phyloP scores from a whole-genome alignment of 2,888 invertebrate species.

The Brachyptera risi region DNA sequence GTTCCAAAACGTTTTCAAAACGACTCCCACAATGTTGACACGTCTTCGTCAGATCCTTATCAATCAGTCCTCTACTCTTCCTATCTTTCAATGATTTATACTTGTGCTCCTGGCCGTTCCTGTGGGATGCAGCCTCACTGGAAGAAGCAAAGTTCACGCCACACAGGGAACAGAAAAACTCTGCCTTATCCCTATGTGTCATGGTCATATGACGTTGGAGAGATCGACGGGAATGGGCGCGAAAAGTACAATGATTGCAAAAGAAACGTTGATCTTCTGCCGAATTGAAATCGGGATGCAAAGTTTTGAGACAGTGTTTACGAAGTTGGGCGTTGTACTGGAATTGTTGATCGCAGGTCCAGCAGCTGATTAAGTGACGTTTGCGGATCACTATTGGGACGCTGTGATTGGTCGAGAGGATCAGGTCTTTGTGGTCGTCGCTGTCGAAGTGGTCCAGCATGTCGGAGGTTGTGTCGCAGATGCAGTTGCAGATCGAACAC shows the following conservation, averaged over 20 bases:
- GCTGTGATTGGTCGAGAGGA: constrained; percentile 71
- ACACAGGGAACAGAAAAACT: constrained; percentile 66
- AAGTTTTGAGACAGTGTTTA: constrained; percentile 52
- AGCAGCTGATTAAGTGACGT: constrained; percentile 59
- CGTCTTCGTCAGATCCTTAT: constrained; percentile 48
- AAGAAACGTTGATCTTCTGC: constrained; percentile 41
- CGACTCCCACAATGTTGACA: constrained; percentile 58
- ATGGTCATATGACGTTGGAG: constrained; percentile 61
- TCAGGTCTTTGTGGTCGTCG: constrained; percentile 65
- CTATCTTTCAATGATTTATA: constrained; percentile 44
- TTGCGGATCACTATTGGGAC: constrained; percentile 75
- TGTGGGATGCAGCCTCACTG: constrained; percentile 60
- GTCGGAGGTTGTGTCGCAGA: constrained; percentile 56
- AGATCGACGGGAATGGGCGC: constrained; percentile 58
- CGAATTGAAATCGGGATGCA: constrained; percentile 45
- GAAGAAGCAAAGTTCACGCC: constrained; percentile 57
- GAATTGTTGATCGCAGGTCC: constrained; percentile 63
- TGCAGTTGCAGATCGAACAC: constrained; percentile 71
- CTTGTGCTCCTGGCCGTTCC: constrained; percentile 61
- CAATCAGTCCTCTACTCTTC: constrained; percentile 43
- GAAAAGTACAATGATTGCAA: constrained; percentile 57
- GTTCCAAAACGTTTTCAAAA: constrained; percentile 51
- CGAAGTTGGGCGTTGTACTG: constrained; percentile 71
- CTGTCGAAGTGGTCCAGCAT: constrained; percentile 68
- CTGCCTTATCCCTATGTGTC: constrained; percentile 7